Evolutionary conservation across 2,888 invertebrate genomes (phyloP).

Genomic region (Allacma fusca): DNA sequence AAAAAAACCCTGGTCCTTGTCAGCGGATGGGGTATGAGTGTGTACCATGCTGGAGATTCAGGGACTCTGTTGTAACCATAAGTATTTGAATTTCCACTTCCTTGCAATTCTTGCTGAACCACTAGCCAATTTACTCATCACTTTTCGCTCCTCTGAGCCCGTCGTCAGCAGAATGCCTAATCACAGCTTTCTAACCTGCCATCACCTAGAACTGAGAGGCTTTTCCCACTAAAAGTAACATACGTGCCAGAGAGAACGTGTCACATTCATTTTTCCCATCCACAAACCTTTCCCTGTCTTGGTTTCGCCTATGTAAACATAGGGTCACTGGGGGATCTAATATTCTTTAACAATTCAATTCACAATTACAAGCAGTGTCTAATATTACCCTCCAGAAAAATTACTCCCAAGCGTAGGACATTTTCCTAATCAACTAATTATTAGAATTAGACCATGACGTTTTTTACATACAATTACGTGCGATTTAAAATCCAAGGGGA

Average conservation of each 20-base stretch:
- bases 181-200: conserved; percentile 20
- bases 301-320: background rate
- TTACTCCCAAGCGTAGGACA: too few species aligned
- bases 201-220: conserved; percentile 2
- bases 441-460: too few species aligned
- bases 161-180: conserved; percentile 48
- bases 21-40: background rate
- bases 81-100: conserved; percentile 29
- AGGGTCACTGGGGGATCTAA: too few species aligned
- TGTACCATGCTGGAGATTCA: background rate
- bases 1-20: background rate
- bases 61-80: background rate
- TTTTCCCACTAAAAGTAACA: background rate
- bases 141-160: conserved; percentile 48
- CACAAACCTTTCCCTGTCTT: background rate
- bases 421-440: too few species aligned
- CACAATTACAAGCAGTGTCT: too few species aligned
- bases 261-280: conserved; percentile 4
- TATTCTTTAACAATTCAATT: too few species aligned
- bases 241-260: conserved; percentile 3
- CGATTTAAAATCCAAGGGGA: too few species aligned
- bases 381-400: too few species aligned
- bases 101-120: conserved; percentile 41
- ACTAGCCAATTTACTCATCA: conserved; percentile 47
- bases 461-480: too few species aligned